Evolutionary conservation across 2,113 vertebrate species (phyloP).

Genomic region (Ammodytes marinus): DNA sequence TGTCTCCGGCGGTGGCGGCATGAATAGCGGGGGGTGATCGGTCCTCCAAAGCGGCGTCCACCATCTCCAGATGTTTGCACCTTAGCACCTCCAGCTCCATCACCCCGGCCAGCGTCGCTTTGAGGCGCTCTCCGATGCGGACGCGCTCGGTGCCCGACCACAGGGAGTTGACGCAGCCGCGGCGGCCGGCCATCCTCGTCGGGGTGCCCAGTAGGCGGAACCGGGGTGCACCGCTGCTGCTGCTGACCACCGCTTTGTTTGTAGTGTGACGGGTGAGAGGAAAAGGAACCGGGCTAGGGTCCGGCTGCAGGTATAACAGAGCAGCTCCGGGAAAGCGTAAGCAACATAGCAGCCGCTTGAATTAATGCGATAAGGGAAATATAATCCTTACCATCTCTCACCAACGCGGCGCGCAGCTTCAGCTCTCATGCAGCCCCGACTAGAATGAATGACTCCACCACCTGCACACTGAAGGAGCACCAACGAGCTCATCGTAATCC

Average conservation of each 20-base stretch:
- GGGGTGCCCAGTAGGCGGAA: conserved; percentile 20
- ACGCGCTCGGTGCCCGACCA: conserved; percentile 88
- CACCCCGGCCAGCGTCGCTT: conserved; percentile 87
- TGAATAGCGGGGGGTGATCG: conserved; percentile 14
- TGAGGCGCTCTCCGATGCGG: conserved; percentile 87
- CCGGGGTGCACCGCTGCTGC: conserved; percentile 29
- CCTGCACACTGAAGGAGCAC: conserved; percentile 3
- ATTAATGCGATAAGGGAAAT: conserved; percentile 4
- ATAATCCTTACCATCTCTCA: conserved; percentile 26
- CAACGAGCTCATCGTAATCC: conserved; percentile 1
- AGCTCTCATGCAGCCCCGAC: conserved; percentile 16
- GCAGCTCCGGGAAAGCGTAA: conserved; percentile 34
- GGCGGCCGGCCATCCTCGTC: conserved; percentile 81
- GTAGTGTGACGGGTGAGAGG: conserved; percentile 7
- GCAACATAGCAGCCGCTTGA: conserved; percentile 48
- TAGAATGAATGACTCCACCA: conserved; percentile 30
- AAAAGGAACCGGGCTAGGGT: conserved; percentile 30
- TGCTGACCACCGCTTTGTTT: conserved; percentile 46
- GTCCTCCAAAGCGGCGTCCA: conserved; percentile 81
- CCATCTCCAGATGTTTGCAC: conserved; percentile 82
- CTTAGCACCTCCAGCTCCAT: conserved; percentile 87
- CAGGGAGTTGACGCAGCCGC: conserved; percentile 83
- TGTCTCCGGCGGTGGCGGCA: conserved; percentile 24
- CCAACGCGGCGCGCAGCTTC: conserved; percentile 41
- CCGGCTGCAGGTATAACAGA: conserved; percentile 54